Evolutionary conservation across 2,113 vertebrate species (phyloP), one percentile per base, ranked within the genome.

Genomic region (Acanthisitta chloris): DNA sequence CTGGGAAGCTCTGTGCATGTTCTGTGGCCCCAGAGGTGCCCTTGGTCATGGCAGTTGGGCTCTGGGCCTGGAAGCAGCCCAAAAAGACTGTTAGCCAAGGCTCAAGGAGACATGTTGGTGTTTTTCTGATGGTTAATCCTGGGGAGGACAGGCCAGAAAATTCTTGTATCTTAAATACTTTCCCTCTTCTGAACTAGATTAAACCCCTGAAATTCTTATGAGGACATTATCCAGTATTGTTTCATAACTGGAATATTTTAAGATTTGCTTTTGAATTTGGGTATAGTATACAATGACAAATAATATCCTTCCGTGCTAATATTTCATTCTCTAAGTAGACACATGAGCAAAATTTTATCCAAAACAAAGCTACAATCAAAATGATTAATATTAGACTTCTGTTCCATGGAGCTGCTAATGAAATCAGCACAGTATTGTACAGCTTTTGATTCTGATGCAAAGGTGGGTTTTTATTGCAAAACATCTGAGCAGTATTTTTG

Each of bases 131-230:
- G 24, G 17, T 12, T 82, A 65, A 23, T 73, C 9, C 18, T 23
- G 4, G 4, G 5, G 9, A 3, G 5, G 4, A n/a, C n/a, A n/a
- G n/a, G 2, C 23, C 5, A 62, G 46, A 46, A 71, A 69, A 52
- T 87, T 28, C 11, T 51, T 38, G 12, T 38, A 28, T 58, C 26
- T 76, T 81, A 90, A 71, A 23, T 64, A 6, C 29, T 42, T 74
- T 8, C 10, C 8, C 6, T 4, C 6, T 59, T 74, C 18, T 67
- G n/a, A 51, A 48, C 8, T 45, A 29, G 38, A 81, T 43, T 17
- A 13, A 84, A 91, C 81, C 4, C 4, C 6, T 43, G 25, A 31
- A 20, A 25, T 46, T 81, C 45, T 52, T 57, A 23, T 5, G 4
- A 65, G 21, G 58, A 33, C 6, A 8, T 48, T 40, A 62, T 84